A percentile compares a stretch with the other conserved stretches of the same genome.
These are phyloP conservation scores for Triplophysa bombifrons DNA, from an alignment of 2,797 vertebrate species.

Conservation along the genomic window DNA sequence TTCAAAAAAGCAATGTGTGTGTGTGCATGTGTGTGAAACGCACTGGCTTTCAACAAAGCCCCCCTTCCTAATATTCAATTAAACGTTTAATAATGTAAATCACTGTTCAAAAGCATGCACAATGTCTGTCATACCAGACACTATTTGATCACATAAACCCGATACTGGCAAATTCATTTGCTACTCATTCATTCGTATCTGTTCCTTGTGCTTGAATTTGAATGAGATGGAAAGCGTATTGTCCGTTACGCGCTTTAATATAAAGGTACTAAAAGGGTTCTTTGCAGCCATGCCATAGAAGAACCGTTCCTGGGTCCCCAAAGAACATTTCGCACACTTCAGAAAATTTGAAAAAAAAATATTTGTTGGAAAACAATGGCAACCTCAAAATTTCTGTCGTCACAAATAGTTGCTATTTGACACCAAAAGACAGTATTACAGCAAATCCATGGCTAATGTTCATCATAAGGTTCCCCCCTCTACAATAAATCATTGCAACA, in stretches of 20 bases:
- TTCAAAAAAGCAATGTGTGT: constrained; percentile 78
- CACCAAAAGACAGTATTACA: no score
- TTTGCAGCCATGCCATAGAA: no score
- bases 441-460: no score
- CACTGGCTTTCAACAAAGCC: constrained; percentile 29
- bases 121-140: constrained; percentile 42
- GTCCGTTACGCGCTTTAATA: background rate
- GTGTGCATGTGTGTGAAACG: constrained; percentile 12
- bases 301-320: no score
- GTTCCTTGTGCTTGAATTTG: background rate
- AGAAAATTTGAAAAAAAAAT: no score
- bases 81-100: constrained; percentile 46
- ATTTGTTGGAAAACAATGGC: no score
- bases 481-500: no score
- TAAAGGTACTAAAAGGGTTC: no score
- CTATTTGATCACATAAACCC: constrained; percentile 17
- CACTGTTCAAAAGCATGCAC: constrained; percentile 34
- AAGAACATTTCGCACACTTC: no score
- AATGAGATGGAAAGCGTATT: background rate
- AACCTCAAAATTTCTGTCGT: no score
- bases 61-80: constrained; percentile 44
- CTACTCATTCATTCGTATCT: constrained; percentile 17
- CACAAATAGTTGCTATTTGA: no score
- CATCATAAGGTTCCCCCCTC: no score
- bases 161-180: constrained; percentile 23